Base-by-base conservation (phyloP, 2,797 vertebrate species). In the Bufotes viridis region DNA sequence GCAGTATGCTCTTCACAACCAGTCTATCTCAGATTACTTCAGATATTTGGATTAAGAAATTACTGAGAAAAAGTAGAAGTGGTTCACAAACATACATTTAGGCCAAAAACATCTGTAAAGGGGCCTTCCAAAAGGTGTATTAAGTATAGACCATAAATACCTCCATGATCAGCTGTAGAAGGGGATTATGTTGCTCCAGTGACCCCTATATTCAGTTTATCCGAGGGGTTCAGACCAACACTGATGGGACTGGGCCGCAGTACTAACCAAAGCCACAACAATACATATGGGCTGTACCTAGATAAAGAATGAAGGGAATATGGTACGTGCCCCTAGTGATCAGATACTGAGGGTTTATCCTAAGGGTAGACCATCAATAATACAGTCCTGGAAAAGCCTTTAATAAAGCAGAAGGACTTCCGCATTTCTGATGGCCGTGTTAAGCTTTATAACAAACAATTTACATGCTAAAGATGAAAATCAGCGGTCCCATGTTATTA, bases 401-500 rank as follows among this genome's bases (percentile, higher is more conserved):
- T 22, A 51, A 49, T 75, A 51, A 20, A 75, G 22, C 34, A 49
- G 18, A 11, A 55, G 13, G 75, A 24, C 75, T 55, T 24, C 75
- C 7, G n/a, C 51, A 55, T 55, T 78, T 15, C 20, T 78, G 75
- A 78, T 79, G 42, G n/a, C 75, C 34, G 24, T 18, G 14, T 20
- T n/a, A 57, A 81, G 69, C 24, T 53, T 57, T 81, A 72, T 80
- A 85, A 60, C 83, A 76, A 90, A 90, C 91, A 93, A 89, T 94
- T 94, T 93, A 90, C 91, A 91, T 81, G 86, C 92, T 90, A 91
- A 87, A 92, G 88, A 91, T 92, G 91, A 92, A 90, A 91, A 93
- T 94, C 91, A 90, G 82, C 82, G 57, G 92, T 90, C 90, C 93
- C 94, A 93, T 94, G 92, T 94, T 95, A 95, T 96, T 96, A 95